Evolutionary conservation across 2,888 invertebrate species (phyloP).

Genomic region (Apocheima hispidaria): DNA sequence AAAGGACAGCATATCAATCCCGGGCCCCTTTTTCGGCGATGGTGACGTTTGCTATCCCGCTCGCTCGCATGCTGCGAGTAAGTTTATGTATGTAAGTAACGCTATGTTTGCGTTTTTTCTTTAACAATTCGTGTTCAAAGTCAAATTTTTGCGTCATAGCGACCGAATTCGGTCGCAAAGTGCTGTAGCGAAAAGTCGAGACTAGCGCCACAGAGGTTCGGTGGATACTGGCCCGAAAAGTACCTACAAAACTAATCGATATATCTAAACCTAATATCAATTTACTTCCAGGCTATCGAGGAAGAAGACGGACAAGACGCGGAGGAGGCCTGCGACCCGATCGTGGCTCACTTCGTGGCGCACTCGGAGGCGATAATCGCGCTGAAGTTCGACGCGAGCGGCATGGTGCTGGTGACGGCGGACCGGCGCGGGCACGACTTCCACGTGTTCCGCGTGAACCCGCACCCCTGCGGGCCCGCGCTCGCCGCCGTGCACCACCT

Average conservation of each 20-base stretch:
- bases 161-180: no score
- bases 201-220: no score
- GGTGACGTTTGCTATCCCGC: no score
- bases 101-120: no score
- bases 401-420: slow-evolving; percentile 95
- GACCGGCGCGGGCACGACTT: slow-evolving; percentile 98
- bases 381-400: slow-evolving; percentile 96
- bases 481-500: slow-evolving; percentile 97
- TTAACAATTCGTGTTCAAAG: no score
- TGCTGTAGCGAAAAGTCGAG: no score
- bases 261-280: background rate
- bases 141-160: no score
- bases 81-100: no score
- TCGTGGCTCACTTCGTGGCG: slow-evolving; percentile 95
- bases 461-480: slow-evolving; percentile 95
- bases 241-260: background rate
- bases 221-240: no score
- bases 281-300: slow-evolving; percentile 65
- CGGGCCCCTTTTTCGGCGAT: no score
- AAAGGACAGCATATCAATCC: no score
- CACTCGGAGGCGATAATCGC: slow-evolving; percentile 95
- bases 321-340: slow-evolving; percentile 89
- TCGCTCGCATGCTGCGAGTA: no score
- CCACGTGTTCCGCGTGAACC: slow-evolving; percentile 97
- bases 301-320: slow-evolving; percentile 87